Evolutionary conservation across 2,888 invertebrate species (phyloP).

Genomic region (Spodoptera picta): DNA sequence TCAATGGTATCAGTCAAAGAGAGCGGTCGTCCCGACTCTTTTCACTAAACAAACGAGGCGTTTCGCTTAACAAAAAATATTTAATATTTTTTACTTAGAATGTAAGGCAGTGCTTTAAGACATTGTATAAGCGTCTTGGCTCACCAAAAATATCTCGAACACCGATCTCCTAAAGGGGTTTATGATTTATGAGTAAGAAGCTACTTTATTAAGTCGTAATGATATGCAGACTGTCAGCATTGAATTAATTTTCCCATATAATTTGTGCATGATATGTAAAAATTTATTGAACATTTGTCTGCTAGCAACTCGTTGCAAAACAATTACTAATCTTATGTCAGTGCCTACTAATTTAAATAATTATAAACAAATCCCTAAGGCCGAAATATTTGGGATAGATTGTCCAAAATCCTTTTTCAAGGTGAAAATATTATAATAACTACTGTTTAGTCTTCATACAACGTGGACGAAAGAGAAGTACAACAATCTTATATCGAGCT

Average conservation of each 20-base stretch:
- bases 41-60: slow-evolving; percentile 63
- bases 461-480: slow-evolving; percentile 39
- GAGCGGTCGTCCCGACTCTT: slow-evolving; percentile 68
- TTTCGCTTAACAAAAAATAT: slow-evolving; percentile 70
- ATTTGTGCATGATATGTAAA: slow-evolving; percentile 85
- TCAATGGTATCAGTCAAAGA: slow-evolving; percentile 69
- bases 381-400: slow-evolving; percentile 50
- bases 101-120: slow-evolving; percentile 86
- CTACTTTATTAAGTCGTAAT: slow-evolving; percentile 68
- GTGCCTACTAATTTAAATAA: slow-evolving; percentile 57
- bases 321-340: slow-evolving; percentile 55
- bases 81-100: slow-evolving; percentile 75
- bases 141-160: slow-evolving; percentile 62
- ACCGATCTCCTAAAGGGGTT: slow-evolving; percentile 50
- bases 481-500: neutral
- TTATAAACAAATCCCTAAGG: slow-evolving; percentile 56
- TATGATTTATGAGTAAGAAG: slow-evolving; percentile 58
- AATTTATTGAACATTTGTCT: slow-evolving; percentile 57
- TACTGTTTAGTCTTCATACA: slow-evolving; percentile 52
- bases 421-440: slow-evolving; percentile 52
- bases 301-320: slow-evolving; percentile 57
- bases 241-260: slow-evolving; percentile 59
- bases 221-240: slow-evolving; percentile 82
- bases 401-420: slow-evolving; percentile 49
- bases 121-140: slow-evolving; percentile 77